Conservation (phyloP, 2,113 vertebrate genomes). For the Chloropsis cyanopogon region DNA sequence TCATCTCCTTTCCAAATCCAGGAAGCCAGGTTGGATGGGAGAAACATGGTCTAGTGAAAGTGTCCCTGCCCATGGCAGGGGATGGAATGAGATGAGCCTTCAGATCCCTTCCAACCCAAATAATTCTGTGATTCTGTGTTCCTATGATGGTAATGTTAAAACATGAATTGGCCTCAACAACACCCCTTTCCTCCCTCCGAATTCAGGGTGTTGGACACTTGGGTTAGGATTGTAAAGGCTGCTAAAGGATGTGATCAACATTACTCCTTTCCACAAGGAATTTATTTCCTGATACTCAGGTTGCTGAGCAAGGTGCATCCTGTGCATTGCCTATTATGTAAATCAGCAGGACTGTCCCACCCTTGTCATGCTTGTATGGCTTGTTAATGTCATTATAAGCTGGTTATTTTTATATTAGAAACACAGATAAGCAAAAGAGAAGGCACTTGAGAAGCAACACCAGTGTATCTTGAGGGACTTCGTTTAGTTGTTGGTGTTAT, state of each 20-base stretch:
- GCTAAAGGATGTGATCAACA: background rate
- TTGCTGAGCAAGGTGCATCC: background rate
- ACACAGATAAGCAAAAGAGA: background rate
- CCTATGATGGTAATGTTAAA: background rate
- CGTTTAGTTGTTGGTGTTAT: background rate
- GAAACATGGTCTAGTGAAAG: background rate
- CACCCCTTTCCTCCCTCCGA: background rate
- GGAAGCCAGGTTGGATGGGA: background rate
- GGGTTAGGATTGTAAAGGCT: background rate
- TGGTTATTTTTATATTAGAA: background rate
- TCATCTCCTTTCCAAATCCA: background rate
- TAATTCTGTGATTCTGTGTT: background rate
- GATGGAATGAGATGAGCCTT: background rate
- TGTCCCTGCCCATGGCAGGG: background rate
- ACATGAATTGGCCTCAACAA: background rate
- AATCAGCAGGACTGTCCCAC: conserved; percentile 14
- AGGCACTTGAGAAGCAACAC: background rate
- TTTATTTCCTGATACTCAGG: background rate
- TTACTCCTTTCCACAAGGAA: background rate
- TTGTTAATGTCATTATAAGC: background rate
- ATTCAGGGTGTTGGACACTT: background rate
- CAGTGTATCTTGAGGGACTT: background rate
- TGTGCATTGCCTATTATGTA: background rate
- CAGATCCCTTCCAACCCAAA: background rate
- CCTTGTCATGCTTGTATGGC: background rate